Evolutionary conservation across 2,888 invertebrate species (phyloP).

Genomic region (Nasonia oneida): DNA sequence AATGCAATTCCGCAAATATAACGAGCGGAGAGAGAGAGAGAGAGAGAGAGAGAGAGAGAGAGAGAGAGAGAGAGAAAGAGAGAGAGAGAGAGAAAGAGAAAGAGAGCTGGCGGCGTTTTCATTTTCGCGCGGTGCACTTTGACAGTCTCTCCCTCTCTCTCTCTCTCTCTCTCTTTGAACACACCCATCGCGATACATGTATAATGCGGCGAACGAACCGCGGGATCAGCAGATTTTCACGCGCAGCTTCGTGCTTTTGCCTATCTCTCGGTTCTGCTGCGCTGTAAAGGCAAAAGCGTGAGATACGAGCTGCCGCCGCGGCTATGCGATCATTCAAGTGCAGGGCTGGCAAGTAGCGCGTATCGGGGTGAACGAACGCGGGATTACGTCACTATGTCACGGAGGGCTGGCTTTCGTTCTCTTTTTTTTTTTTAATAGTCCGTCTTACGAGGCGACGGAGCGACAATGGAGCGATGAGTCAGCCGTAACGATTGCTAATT

Average conservation of each 20-base stretch:
- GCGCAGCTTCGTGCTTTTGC: constrained; percentile 6
- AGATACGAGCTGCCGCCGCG: not conserved
- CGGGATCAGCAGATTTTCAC: constrained; percentile 23
- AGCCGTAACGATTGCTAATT: not conserved
- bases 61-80: too few species aligned
- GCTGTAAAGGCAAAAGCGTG: not conserved
- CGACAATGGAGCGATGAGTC: not conserved
- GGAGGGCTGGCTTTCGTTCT: not conserved
- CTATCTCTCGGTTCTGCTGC: not conserved
- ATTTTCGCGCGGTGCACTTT: constrained; percentile 11
- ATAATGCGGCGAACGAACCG: not conserved
- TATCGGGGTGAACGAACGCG: constrained; percentile 28
- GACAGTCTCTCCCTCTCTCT: not conserved
- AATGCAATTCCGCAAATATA: constrained; percentile 24
- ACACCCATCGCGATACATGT: not conserved
- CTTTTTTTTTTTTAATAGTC: not conserved
- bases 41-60: too few species aligned
- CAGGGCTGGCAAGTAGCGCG: constrained; percentile 13
- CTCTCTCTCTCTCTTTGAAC: not conserved
- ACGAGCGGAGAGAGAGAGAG: not conserved
- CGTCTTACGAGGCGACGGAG: not conserved
- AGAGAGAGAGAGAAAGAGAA: too few species aligned
- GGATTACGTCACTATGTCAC: constrained; percentile 21
- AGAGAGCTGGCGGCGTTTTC: constrained; percentile 1
- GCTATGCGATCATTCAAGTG: constrained; percentile 20